phyloP scores from a whole-genome alignment of 2,113 vertebrate genomes.

The Malurus alboscapulatus region DNA sequence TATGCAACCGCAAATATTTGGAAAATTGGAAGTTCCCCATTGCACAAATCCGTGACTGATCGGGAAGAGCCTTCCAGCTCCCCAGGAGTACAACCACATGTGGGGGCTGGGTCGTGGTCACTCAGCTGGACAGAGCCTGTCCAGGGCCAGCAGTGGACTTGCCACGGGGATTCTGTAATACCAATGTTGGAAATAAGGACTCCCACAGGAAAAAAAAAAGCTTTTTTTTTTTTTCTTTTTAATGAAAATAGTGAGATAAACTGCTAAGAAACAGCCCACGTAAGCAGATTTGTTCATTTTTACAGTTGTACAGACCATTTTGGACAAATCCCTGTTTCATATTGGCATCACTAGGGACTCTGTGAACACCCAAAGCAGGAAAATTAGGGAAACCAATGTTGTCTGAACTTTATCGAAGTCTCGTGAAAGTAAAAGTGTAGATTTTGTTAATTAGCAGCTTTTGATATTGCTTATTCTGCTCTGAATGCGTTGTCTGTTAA shows the following conservation, averaged over 20 bases:
- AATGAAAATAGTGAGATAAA: conserved; percentile 34
- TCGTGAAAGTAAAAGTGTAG: background rate
- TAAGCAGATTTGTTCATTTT: background rate
- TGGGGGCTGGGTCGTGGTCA: background rate
- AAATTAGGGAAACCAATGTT: background rate
- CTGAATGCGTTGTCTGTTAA: background rate
- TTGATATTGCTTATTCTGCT: background rate
- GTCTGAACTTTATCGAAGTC: background rate
- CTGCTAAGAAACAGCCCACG: background rate
- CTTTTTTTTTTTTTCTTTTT: background rate
- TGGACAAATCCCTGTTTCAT: accelerated
- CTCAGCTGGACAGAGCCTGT: background rate
- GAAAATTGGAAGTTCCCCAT: conserved; percentile 14
- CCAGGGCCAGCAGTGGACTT: background rate
- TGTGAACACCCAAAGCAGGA: background rate
- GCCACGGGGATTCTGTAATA: accelerated
- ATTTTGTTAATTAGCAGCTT: background rate
- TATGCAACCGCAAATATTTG: background rate
- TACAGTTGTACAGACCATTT: background rate
- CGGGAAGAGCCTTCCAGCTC: background rate
- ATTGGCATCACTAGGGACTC: background rate
- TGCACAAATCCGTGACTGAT: background rate
- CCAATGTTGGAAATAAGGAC: background rate
- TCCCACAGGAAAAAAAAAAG: background rate
- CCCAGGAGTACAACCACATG: background rate